These are phyloP conservation scores for Lasioglossum zephyrum DNA, from an alignment of 2,888 invertebrate species.

Conservation along the genomic window DNA sequence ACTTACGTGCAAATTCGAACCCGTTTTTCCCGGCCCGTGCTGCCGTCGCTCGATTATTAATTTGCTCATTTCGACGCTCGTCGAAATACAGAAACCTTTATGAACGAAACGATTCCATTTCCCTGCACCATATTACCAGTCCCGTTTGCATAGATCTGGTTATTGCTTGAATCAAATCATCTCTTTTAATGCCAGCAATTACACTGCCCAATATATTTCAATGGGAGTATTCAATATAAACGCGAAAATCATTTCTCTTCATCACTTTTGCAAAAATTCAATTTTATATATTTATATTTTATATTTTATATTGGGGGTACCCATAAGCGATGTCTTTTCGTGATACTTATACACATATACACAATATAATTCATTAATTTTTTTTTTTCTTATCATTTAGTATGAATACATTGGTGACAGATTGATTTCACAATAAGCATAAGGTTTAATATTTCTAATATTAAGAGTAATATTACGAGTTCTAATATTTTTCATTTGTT, in stretches of 20 bases:
- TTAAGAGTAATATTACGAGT: too few relatives aligned
- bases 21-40: background rate
- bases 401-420: background rate
- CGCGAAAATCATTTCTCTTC: background rate
- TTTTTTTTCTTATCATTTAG: background rate
- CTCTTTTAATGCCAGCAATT: background rate
- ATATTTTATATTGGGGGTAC: background rate
- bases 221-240: background rate
- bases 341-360: too few relatives aligned
- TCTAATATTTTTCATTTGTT: too few relatives aligned
- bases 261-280: background rate
- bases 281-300: too few relatives aligned
- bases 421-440: background rate
- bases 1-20: conserved; percentile 27
- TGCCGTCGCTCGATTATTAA: conserved; percentile 3
- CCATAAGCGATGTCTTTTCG: background rate
- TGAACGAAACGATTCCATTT: background rate
- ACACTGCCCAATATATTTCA: background rate
- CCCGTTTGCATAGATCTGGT: background rate
- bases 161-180: background rate
- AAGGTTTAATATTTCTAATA: too few relatives aligned
- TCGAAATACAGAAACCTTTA: conserved; percentile 10
- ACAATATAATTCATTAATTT: background rate
- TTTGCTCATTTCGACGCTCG: background rate
- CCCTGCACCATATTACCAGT: background rate